A percentile compares a stretch with the other conserved stretches of the same genome.
Conservation (phyloP, 2,113 vertebrate genomes). For the Neofelis nebulosa region DNA sequence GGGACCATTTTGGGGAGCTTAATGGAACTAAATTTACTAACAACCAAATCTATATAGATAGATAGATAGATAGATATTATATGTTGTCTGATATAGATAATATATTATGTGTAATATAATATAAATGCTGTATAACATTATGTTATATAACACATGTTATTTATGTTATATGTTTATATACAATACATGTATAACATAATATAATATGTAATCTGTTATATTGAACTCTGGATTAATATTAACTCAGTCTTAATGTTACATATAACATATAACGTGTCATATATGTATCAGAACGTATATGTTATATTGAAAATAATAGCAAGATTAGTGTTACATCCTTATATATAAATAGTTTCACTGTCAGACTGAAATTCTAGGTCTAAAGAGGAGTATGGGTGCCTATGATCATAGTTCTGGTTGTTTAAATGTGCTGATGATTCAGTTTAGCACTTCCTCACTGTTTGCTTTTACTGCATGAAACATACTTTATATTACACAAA, state of each 20-base stretch:
- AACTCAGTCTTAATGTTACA: not conserved
- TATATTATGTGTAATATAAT: not conserved
- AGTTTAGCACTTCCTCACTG: not conserved
- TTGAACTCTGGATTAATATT: not conserved
- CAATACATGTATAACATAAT: not conserved
- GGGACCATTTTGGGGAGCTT: not conserved
- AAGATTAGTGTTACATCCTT: not conserved
- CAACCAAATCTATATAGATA: not conserved
- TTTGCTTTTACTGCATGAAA: not conserved
- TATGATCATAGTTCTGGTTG: not conserved
- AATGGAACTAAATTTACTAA: not conserved
- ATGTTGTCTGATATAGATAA: not conserved
- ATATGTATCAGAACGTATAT: not conserved
- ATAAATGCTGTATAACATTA: not conserved
- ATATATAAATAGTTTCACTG: not conserved
- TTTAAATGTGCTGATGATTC: not conserved
- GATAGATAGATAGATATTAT: not conserved
- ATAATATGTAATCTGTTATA: not conserved
- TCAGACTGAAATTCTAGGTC: not conserved
- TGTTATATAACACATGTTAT: not conserved
- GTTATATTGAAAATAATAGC: not conserved
- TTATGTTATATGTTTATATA: not conserved
- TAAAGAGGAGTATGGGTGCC: not conserved
- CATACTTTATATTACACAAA: not conserved
- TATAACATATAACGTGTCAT: not conserved